Evolutionary conservation across 1,140 invertebrate genomes (phyloP).

Genomic region (Papilio helenus): DNA sequence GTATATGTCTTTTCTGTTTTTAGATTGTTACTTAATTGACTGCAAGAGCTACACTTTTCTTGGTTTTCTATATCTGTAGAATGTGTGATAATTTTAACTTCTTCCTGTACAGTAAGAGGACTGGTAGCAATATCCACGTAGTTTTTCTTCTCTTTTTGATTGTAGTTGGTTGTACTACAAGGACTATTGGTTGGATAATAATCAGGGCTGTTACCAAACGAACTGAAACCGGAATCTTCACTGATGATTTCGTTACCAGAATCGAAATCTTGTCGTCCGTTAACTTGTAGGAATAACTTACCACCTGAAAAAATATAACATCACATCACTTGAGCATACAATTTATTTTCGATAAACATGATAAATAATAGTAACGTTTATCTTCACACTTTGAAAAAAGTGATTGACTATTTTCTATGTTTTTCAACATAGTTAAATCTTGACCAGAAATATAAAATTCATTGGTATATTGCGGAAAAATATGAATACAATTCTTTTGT

Average conservation of each 20-base stretch:
- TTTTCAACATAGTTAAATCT: too few relatives aligned
- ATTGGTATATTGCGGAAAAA: too few relatives aligned
- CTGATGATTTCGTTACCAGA: constrained; percentile 62
- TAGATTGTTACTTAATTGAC: constrained; percentile 43
- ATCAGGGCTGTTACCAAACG: constrained; percentile 43
- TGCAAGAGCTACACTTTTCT: constrained; percentile 55
- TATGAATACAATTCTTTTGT: too few relatives aligned
- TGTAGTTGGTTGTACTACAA: not conserved
- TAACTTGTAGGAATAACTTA: constrained; percentile 19
- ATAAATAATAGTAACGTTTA: too few relatives aligned
- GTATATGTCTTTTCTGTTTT: constrained; percentile 43
- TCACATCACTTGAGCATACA: too few relatives aligned
- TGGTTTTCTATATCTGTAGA: constrained; percentile 40
- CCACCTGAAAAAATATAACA: constrained; percentile 13
- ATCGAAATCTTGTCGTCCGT: constrained; percentile 55
- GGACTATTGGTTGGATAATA: constrained; percentile 40
- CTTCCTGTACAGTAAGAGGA: not conserved
- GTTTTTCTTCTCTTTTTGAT: not conserved
- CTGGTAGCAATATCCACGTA: not conserved
- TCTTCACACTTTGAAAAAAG: not conserved
- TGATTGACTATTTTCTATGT: too few relatives aligned
- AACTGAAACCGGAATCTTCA: constrained; percentile 70
- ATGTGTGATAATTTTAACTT: not conserved
- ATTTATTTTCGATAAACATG: too few relatives aligned
- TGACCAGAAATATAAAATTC: too few relatives aligned